These are phyloP conservation scores for Aselliscus stoliczkanus DNA, from an alignment of 2,797 vertebrate species.

Conservation along the genomic window DNA sequence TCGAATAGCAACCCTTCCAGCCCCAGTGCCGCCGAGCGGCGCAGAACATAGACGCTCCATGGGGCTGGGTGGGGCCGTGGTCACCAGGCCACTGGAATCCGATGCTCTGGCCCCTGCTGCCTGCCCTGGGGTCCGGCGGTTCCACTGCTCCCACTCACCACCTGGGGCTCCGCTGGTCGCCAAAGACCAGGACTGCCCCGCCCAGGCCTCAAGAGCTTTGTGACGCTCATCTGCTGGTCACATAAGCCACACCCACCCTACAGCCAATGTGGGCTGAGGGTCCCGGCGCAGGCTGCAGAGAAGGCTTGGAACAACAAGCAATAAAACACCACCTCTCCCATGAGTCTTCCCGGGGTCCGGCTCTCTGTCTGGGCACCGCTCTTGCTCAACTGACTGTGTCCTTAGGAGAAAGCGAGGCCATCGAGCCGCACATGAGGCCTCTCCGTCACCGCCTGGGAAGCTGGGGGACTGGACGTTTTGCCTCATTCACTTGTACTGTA, in stretches of 20 bases:
- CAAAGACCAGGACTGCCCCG: not conserved
- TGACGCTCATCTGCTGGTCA: too few species aligned
- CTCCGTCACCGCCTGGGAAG: not conserved
- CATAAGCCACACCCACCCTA: too few species aligned
- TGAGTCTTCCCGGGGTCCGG: not conserved
- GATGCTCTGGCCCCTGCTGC: not conserved
- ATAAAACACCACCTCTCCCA: not conserved
- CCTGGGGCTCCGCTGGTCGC: not conserved
- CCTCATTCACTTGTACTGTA: slow-evolving; percentile 66
- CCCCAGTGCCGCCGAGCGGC: slow-evolving; percentile 88
- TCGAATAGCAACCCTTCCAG: slow-evolving; percentile 90
- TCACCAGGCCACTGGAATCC: fast-evolving
- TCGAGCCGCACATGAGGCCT: fast-evolving
- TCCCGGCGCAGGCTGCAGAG: too few species aligned
- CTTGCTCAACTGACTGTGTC: not conserved
- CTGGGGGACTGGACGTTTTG: slow-evolving; percentile 22
- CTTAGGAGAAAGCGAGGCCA: not conserved
- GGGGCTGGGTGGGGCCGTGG: not conserved
- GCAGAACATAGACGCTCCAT: slow-evolving; percentile 81
- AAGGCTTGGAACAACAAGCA: too few species aligned
- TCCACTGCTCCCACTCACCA: not conserved
- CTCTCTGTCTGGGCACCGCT: not conserved
- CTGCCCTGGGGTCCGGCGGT: not conserved
- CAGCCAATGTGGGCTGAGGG: not conserved
- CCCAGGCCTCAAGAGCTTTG: not conserved